phyloP scores from a whole-genome alignment of 2,797 vertebrate species.

The Cheirogaleus major region DNA sequence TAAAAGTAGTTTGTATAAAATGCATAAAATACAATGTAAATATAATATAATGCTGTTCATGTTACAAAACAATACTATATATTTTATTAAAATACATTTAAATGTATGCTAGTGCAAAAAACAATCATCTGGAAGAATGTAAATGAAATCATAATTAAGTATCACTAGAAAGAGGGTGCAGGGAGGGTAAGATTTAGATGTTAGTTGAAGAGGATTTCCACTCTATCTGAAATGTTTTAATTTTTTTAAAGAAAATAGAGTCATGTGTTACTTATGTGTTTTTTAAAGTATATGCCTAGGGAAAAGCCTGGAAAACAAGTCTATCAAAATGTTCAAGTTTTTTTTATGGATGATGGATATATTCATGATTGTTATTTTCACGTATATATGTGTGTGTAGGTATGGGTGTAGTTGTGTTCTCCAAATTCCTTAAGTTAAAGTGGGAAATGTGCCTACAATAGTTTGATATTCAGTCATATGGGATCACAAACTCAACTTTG shows the following conservation, averaged over 20 bases:
- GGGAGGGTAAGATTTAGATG: neutral
- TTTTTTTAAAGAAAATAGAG: neutral
- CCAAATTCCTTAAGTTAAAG: neutral
- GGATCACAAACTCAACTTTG: neutral
- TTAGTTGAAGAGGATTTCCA: neutral
- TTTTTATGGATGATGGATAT: neutral
- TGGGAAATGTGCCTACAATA: neutral
- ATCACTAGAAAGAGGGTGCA: neutral
- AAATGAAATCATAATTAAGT: neutral
- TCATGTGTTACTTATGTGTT: neutral
- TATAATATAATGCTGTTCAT: neutral
- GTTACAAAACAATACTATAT: neutral
- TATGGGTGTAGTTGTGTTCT: neutral
- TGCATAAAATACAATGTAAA: neutral
- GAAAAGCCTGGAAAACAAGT: neutral
- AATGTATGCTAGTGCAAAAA: neutral
- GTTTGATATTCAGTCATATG: neutral
- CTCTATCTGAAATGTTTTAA: neutral
- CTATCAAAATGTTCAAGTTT: neutral
- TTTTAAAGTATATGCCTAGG: neutral
- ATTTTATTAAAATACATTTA: neutral
- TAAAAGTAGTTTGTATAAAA: slow-evolving; percentile 15
- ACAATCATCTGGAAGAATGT: neutral
- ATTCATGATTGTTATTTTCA: neutral
- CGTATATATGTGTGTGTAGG: neutral